Evolutionary conservation across 1,140 invertebrate species (phyloP).

Genomic region (Parasteatoda tepidariorum): DNA sequence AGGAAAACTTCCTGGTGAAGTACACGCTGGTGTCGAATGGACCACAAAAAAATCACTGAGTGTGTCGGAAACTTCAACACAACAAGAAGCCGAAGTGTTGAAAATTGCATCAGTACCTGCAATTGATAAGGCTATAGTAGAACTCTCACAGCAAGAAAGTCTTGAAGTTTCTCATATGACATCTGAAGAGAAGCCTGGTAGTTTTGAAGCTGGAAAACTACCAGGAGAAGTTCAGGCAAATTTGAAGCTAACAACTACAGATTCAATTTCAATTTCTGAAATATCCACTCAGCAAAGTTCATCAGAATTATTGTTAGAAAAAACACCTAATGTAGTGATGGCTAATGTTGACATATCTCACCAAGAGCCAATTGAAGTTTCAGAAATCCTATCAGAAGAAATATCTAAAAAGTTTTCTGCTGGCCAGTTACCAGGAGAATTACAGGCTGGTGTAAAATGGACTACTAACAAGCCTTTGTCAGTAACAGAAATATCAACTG

Average conservation of each 20-base stretch:
- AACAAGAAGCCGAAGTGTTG: slow-evolving; percentile 38
- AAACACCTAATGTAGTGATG: slow-evolving; percentile 30
- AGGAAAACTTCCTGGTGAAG: slow-evolving; percentile 58
- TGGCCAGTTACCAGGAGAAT: slow-evolving; percentile 56
- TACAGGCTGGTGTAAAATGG: slow-evolving; percentile 41
- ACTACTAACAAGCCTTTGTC: slow-evolving; percentile 44
- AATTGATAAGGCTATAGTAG: slow-evolving; percentile 28
- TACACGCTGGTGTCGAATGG: slow-evolving; percentile 49
- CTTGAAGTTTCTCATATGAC: slow-evolving; percentile 47
- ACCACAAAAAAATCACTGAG: slow-evolving; percentile 57
- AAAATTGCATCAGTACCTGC: slow-evolving; percentile 15
- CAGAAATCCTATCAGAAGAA: slow-evolving; percentile 37
- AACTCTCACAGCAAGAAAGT: slow-evolving; percentile 32
- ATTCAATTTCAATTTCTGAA: slow-evolving; percentile 60
- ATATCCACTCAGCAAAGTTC: slow-evolving; percentile 45
- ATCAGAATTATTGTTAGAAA: slow-evolving; percentile 18
- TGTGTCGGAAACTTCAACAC: slow-evolving; percentile 56
- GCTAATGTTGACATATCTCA: slow-evolving; percentile 27
- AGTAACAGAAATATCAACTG: slow-evolving; percentile 43
- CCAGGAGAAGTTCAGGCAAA: slow-evolving; percentile 60
- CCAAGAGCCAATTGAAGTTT: slow-evolving; percentile 47
- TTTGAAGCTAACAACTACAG: slow-evolving; percentile 44
- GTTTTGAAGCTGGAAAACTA: slow-evolving; percentile 56
- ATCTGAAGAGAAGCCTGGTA: slow-evolving; percentile 47
- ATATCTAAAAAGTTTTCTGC: slow-evolving; percentile 50